phyloP scores from a whole-genome alignment of 1,140 invertebrate species.

The Hylaeus volcanicus region DNA sequence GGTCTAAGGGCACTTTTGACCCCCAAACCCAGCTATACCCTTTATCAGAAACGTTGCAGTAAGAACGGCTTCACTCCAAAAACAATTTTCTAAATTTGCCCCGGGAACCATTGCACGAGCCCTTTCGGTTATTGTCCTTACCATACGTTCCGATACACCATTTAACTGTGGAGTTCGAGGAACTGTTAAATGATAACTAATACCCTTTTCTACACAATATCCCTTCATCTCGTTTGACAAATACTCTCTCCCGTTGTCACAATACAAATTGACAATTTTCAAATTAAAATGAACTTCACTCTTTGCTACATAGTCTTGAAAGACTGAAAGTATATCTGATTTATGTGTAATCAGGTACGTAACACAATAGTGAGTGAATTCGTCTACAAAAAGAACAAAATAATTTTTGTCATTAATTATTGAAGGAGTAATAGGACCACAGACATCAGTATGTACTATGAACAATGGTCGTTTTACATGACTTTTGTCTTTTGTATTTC shows the following conservation, averaged over 20 bases:
- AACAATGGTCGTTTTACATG: conserved; percentile 50
- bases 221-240: conserved; percentile 7
- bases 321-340: conserved; percentile 40
- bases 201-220: conserved; percentile 12
- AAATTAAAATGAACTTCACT: conserved; percentile 57
- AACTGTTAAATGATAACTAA: conserved; percentile 74
- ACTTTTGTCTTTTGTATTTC: conserved; percentile 43
- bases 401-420: conserved; percentile 55
- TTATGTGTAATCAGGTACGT: conserved; percentile 43
- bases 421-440: conserved; percentile 50
- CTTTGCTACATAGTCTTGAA: conserved; percentile 35
- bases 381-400: conserved; percentile 45
- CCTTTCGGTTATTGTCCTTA: conserved; percentile 76
- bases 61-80: conserved; percentile 76
- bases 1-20: too few relatives aligned
- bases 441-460: conserved; percentile 66
- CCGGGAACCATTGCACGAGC: conserved; percentile 72
- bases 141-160: conserved; percentile 79
- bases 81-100: conserved; percentile 62
- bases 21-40: too few relatives aligned
- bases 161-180: conserved; percentile 80
- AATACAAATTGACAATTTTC: conserved; percentile 65
- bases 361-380: conserved; percentile 48
- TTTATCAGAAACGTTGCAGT: conserved; percentile 78
- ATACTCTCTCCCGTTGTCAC: conserved; percentile 67